These are phyloP conservation scores for Ceryle rudis DNA, from an alignment of 2,797 vertebrate species.

Conservation along the genomic window DNA sequence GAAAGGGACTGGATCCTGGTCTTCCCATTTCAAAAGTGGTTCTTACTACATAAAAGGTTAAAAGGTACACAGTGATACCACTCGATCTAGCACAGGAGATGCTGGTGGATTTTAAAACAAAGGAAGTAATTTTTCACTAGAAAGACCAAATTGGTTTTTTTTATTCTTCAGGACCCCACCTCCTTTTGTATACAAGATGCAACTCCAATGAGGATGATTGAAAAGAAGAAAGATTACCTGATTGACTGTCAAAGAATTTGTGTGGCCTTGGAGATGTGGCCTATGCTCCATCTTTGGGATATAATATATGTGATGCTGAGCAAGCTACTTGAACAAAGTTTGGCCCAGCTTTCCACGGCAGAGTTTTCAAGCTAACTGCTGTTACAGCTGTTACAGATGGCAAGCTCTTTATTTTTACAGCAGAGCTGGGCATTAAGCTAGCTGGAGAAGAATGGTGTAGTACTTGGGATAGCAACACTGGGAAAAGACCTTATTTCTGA, in stretches of 20 bases:
- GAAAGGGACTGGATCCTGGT: background rate
- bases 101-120: background rate
- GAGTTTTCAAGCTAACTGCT: background rate
- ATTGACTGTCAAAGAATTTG: background rate
- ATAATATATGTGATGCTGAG: background rate
- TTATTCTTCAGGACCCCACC: background rate
- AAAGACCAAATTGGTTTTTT: background rate
- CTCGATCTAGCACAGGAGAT: background rate
- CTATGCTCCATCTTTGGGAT: background rate
- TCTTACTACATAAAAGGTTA: background rate
- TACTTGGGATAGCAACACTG: background rate
- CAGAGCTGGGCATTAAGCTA: background rate
- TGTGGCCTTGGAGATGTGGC: background rate
- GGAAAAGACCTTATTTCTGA: background rate
- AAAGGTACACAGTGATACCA: background rate
- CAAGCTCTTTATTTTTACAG: background rate
- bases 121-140: background rate
- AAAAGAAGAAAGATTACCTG: background rate
- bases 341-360: background rate
- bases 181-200: background rate
- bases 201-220: accelerated
- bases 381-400: background rate
- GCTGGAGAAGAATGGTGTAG: background rate
- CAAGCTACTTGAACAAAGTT: background rate
- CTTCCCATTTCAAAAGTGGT: background rate